Base-by-base conservation (phyloP, 2,888 invertebrate genomes). In the Panzeria rudis region DNA sequence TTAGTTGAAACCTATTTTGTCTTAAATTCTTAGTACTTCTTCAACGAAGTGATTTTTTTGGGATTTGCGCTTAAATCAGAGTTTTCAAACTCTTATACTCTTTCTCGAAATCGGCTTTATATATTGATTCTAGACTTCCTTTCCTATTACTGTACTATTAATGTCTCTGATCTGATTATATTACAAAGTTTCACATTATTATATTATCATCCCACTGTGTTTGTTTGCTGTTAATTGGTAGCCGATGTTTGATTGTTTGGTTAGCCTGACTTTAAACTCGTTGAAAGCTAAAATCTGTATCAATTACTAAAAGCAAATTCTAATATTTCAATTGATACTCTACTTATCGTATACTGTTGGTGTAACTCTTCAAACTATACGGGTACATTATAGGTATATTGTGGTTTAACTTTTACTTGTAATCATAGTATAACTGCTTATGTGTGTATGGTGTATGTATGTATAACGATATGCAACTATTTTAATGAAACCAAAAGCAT, bases 321-420 rank as follows among this genome's bases (percentile, higher is more conserved):
- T 64, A 71, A 56, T 35, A 69, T 64, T 41, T 54, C 76, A 64
- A 76, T 76, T 76, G 61, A 82, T 76, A 76, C 59, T 64, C 64
- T 47, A 38, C 17, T 80, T 47, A 56, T 61, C 50, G 54, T 20
- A 32, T 29, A 25, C 7, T 44, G 17, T 38, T 54, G 9, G 68
- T n/a, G 25, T 69, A 69, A 35, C 54, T 62, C 38, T 69, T 47
- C 62, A 69, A 61, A 38, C 25, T 62, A 54, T 71, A 62, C 54
- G 54, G n/a, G 1, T 50, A 47, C 47, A 68, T 47, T 9, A 25
- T n/a, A n/a, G n/a, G n/a, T n/a, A n/a, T 20, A 73, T 76, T 82
- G 82, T 50, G 82, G 82, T 82, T 76, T 76, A 56, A 76, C 82
- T 82, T 82, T 82, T 82, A 82, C 76, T 76, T 71, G 75, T 3